Percentiles rank a stretch among this genome's conserved stretches.
Evolutionary conservation across 2,797 vertebrate genomes (phyloP).

Genomic region (Xerus rutilus): DNA sequence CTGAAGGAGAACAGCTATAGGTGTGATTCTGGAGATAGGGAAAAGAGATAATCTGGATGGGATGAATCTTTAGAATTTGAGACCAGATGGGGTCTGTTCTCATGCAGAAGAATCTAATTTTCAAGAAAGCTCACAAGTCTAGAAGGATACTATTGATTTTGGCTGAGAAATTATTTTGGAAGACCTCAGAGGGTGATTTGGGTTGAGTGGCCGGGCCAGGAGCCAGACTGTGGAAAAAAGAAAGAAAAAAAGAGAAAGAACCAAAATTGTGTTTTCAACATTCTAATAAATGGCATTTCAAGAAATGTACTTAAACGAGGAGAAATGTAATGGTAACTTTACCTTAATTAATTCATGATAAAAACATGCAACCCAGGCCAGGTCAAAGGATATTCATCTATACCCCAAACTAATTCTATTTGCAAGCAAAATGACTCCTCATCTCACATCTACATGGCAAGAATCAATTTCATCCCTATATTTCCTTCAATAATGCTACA

Average conservation of each 20-base stretch:
- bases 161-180: slow-evolving; percentile 75
- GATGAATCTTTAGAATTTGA: background rate
- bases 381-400: background rate
- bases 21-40: background rate
- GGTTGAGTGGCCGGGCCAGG: slow-evolving; percentile 67
- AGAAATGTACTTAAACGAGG: slow-evolving; percentile 62
- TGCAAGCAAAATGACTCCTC: background rate
- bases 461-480: background rate
- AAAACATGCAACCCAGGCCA: background rate
- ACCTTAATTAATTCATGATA: slow-evolving; percentile 20
- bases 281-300: slow-evolving; percentile 63
- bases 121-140: slow-evolving; percentile 61
- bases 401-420: background rate
- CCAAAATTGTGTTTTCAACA: slow-evolving; percentile 67
- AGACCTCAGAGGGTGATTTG: slow-evolving; percentile 71
- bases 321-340: slow-evolving; percentile 26
- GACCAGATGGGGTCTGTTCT: background rate
- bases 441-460: background rate
- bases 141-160: slow-evolving; percentile 68
- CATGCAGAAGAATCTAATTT: slow-evolving; percentile 42
- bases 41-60: slow-evolving; percentile 13
- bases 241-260: background rate
- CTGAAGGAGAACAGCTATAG: background rate
- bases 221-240: slow-evolving; percentile 38
- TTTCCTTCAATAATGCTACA: background rate